phyloP scores from a whole-genome alignment of 2,888 invertebrate genomes.

The Automeris io region DNA sequence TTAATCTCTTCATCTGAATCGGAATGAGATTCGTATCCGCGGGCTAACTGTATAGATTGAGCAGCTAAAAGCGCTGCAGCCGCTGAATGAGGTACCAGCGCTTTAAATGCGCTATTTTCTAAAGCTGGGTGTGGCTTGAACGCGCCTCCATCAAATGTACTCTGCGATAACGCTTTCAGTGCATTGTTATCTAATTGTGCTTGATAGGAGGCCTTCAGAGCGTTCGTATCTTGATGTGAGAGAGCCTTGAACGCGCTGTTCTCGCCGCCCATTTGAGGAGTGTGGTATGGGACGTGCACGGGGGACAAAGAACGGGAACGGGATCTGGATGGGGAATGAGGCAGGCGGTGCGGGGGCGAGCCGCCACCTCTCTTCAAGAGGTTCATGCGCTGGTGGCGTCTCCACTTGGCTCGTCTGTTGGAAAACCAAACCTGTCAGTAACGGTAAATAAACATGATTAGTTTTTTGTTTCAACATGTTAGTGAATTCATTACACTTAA shows the following conservation, averaged over 20 bases:
- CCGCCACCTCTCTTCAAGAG: slow-evolving; percentile 90
- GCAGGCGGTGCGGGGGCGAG: slow-evolving; percentile 79
- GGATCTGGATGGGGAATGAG: slow-evolving; percentile 79
- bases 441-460: slow-evolving; percentile 78
- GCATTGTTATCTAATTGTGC: slow-evolving; percentile 74
- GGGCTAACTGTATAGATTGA: slow-evolving; percentile 65
- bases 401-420: slow-evolving; percentile 99
- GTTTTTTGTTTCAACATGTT: slow-evolving; percentile 61
- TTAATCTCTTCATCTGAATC: slow-evolving; percentile 89
- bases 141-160: slow-evolving; percentile 49
- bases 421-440: slow-evolving; percentile 99
- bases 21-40: slow-evolving; percentile 71
- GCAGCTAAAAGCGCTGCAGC: slow-evolving; percentile 77
- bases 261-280: slow-evolving; percentile 89
- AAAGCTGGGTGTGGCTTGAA: slow-evolving; percentile 73
- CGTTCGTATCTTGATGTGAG: slow-evolving; percentile 78
- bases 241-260: slow-evolving; percentile 91
- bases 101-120: slow-evolving; percentile 91
- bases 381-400: slow-evolving; percentile 97
- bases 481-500: slow-evolving; percentile 62
- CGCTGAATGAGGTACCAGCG: slow-evolving; percentile 82
- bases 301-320: slow-evolving; percentile 80
- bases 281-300: slow-evolving; percentile 79
- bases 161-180: slow-evolving; percentile 68
- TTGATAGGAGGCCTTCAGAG: slow-evolving; percentile 78